Conservation (phyloP, 37 sponge, comb jelly and placozoan genomes). For the Hormiphora californensis region DNA sequence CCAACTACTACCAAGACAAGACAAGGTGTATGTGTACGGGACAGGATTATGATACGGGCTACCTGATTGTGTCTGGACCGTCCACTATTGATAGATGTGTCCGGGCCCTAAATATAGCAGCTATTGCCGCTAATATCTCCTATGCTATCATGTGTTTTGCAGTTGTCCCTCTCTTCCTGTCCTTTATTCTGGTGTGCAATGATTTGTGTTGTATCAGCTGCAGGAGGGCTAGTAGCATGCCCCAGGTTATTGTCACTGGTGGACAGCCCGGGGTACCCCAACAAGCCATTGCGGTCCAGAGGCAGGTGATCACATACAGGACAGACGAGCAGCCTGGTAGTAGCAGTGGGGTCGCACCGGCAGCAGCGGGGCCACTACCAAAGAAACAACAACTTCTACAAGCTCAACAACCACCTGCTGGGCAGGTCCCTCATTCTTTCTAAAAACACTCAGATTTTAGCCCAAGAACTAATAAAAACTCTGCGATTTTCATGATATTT, state of each 20-base stretch:
- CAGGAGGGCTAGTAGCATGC: not conserved
- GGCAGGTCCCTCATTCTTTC: not conserved
- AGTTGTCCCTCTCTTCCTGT: not conserved
- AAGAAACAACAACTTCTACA: too few relatives aligned
- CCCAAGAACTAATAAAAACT: too few relatives aligned
- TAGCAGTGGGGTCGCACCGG: not conserved
- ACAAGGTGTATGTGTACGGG: not conserved
- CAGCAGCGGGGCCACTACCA: not conserved
- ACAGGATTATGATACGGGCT: not conserved
- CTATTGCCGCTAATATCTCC: not conserved
- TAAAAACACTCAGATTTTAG: too few relatives aligned
- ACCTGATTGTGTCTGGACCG: not conserved
- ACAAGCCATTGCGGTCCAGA: not conserved
- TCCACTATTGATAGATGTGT: not conserved
- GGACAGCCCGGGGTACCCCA: not conserved
- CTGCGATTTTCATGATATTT: too few relatives aligned
- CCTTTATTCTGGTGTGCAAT: not conserved
- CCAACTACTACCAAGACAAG: not conserved
- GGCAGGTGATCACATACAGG: not conserved
- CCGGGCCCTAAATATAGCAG: not conserved
- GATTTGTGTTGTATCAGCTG: not conserved
- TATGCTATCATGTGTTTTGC: not conserved
- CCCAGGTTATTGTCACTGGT: not conserved
- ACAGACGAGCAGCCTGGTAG: constrained; percentile 7
- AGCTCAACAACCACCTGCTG: too few relatives aligned